Evolutionary conservation across 1,140 invertebrate genomes (phyloP).

Genomic region (Pachyrhynchus sulphureomaculatus): DNA sequence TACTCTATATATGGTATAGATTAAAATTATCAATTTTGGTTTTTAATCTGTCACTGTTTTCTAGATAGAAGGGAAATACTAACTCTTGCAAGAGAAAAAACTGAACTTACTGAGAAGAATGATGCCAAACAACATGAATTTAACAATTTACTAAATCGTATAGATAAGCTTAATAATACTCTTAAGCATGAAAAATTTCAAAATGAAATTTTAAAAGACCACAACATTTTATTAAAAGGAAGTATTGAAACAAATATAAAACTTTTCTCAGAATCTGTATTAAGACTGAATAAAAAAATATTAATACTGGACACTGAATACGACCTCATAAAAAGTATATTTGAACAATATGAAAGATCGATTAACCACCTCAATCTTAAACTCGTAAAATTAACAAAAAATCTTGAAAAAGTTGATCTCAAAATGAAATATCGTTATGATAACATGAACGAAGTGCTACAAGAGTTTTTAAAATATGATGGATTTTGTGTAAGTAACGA

Average conservation of each 20-base stretch:
- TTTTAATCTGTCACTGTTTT: too few relatives aligned
- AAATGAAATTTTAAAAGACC: not conserved
- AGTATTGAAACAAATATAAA: not conserved
- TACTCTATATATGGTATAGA: too few relatives aligned
- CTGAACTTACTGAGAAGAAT: not conserved
- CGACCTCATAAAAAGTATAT: not conserved
- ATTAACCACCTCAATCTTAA: constrained; percentile 4
- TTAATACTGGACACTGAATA: not conserved
- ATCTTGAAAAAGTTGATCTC: constrained; percentile 8
- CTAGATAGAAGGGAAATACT: too few relatives aligned
- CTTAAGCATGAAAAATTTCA: not conserved
- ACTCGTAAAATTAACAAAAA: constrained; percentile 16
- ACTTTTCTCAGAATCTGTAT: not conserved
- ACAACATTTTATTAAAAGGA: not conserved
- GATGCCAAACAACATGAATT: not conserved
- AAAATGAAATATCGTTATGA: not conserved
- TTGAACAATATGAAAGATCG: constrained; percentile 6
- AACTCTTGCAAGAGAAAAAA: too few relatives aligned
- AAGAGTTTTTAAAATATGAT: constrained; percentile 10
- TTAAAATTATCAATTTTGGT: too few relatives aligned
- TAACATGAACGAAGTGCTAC: not conserved
- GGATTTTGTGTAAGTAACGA: constrained; percentile 2
- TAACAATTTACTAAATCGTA: not conserved
- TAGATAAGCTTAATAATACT: not conserved
- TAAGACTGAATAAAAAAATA: not conserved